Evolutionary conservation across 2,113 vertebrate genomes (phyloP), one percentile per base, ranked within the genome.

Genomic region (Scolopax mira): DNA sequence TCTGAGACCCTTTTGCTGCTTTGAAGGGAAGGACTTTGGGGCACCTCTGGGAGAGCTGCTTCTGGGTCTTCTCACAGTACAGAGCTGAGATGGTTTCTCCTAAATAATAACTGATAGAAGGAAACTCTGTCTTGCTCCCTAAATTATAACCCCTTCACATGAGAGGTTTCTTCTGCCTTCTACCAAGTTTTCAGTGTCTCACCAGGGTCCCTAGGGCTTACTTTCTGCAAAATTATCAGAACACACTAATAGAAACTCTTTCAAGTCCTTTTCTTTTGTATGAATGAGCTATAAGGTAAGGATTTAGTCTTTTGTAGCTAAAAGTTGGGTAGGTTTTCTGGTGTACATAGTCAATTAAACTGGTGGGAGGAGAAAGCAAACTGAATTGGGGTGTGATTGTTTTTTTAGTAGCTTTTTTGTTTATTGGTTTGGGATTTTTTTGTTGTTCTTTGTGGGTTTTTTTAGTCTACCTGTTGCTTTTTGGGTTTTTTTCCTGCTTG

Each of bases 111-210:
- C 27, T 10, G 15, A 28, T 52, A 52, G 15, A 10, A 30, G 51
- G 51, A 52, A 54, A 17, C 52, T 54, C 16, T 54, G 28, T 30
- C 52, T 28, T 18, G 52, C 52, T 54, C 52, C 52, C 52, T 10
- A 30, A 30, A 10, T 30, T 30, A 54, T 18, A 54, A 54, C 28
- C 28, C 52, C 16, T 54, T 54, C 52, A 18, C 28, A 18, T 17
- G 9, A 30, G 52, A 28, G 52, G 10, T 30, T 52, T 54, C 52
- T 54, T 54, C 52, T 54, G 30, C n/a, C 8, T 18, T 39, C 28
- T 24, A 3, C 7, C 0, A 0, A 31, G 13, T 9, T 71, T 79
- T 55, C 1, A 1, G 42, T 11, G 8, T 11, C 28, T 48, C 62
- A 27, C 11, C 7, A 33, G 49, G 17, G 48, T 37, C 25, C 25